Evolutionary conservation across 1,140 invertebrate species (phyloP), one percentile per base, ranked within the genome.

Genomic region (Cataglyphis hispanica): DNA sequence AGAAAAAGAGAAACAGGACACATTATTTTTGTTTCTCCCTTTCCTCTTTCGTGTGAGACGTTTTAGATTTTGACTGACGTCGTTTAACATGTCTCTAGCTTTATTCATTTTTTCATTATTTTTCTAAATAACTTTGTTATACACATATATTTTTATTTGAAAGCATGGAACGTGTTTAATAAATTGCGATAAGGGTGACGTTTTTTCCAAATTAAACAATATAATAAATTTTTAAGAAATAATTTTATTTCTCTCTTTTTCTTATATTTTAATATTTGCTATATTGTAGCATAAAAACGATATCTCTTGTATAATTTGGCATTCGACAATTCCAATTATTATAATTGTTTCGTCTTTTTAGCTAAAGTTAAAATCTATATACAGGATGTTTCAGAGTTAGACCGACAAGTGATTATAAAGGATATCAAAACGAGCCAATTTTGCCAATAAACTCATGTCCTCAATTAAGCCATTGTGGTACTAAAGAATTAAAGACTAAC

Each of bases 1-100:
- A 25, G 1, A 31, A 40, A 74, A 25, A 74, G 37, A 61, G 13
- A 60, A 70, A 1, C 50, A 7, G 37, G 53, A 31, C 34, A 43
- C 50, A 43, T 60, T 58, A 72, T 81, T 58, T 70, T 58, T 22
- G 25, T 60, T 61, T 46, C 27, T 83, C 25, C 10, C 37, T 43
- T 19, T 2, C 25, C 25, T 40, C 22, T 31, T 46, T 83, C 53
- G 78, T 34, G 34, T 67, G 50, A 40, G 50, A 34, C 43, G 8
- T 25, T 69, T 80, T 40, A 40, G 63, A 40, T 69, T 69, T 69
- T 40, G 19, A 77, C 13, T 37, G 22, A 80, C 19, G 37, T 69
- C 16, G 31, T 37, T 80, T 56, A 67, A 80, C 63, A 37, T 2
- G n/a, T 58, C 58, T 75, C n/a, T 19, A n/a, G 10, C 40, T 67